These are phyloP conservation scores for Pocota personata DNA, from an alignment of 2,888 invertebrate genomes.

Conservation along the genomic window DNA sequence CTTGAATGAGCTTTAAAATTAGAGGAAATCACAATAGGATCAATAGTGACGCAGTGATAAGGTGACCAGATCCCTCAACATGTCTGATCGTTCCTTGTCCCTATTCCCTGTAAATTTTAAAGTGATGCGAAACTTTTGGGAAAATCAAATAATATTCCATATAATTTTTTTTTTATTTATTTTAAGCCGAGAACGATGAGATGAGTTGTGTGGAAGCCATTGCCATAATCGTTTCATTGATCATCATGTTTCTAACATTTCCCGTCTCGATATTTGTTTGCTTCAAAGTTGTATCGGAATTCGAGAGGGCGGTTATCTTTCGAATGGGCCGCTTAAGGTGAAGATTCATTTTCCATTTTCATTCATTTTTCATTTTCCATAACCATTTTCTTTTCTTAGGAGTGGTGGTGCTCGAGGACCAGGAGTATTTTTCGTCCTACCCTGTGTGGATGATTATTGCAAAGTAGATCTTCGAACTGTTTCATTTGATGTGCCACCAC, in stretches of 20 bases:
- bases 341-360: background rate
- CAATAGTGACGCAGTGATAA: too few relatives aligned
- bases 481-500: slow-evolving; percentile 97
- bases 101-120: too few relatives aligned
- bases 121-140: too few relatives aligned
- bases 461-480: slow-evolving; percentile 97
- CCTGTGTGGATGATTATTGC: slow-evolving; percentile 96
- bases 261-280: slow-evolving; percentile 93
- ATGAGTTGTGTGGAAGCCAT: slow-evolving; percentile 89
- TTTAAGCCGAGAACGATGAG: slow-evolving; percentile 86
- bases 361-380: background rate
- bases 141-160: too few relatives aligned
- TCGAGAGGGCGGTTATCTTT: slow-evolving; percentile 95
- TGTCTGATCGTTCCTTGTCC: too few relatives aligned
- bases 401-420: slow-evolving; percentile 91
- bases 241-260: slow-evolving; percentile 90
- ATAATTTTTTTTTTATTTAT: slow-evolving; percentile 79
- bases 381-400: slow-evolving; percentile 29
- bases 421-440: slow-evolving; percentile 96
- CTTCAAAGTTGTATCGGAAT: slow-evolving; percentile 94
- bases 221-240: slow-evolving; percentile 88
- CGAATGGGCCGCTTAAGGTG: slow-evolving; percentile 89
- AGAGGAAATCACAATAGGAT: too few relatives aligned
- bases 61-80: too few relatives aligned
- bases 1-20: too few relatives aligned